These are phyloP conservation scores for Chrysodeixis includens DNA, from an alignment of 2,888 invertebrate genomes.

Conservation along the genomic window DNA sequence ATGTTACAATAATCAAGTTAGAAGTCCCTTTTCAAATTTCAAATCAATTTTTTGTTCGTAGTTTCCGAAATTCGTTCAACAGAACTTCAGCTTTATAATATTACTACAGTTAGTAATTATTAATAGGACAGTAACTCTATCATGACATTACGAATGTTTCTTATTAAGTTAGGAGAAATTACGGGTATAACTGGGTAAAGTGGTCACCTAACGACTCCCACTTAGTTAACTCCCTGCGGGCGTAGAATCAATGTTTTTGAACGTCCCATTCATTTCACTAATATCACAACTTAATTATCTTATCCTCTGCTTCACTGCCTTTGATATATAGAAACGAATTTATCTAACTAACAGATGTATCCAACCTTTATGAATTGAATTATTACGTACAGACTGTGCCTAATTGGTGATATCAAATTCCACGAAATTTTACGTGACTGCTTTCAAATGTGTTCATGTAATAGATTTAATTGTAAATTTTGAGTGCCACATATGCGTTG, in stretches of 20 bases:
- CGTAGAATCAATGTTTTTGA: neutral
- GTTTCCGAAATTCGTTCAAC: no score
- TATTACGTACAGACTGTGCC: neutral
- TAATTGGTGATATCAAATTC: neutral
- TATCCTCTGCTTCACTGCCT: neutral
- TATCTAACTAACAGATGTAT: neutral
- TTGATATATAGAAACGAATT: neutral
- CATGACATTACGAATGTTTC: neutral
- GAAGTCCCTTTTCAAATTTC: no score
- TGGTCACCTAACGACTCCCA: neutral
- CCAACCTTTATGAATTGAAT: neutral
- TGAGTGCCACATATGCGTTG: no score
- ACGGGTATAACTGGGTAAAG: neutral
- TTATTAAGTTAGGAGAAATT: neutral
- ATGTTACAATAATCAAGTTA: no score
- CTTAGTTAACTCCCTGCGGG: neutral
- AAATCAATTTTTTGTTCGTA: no score
- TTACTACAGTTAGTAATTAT: no score
- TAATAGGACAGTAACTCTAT: neutral
- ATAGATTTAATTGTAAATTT: no score
- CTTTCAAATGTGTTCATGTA: neutral
- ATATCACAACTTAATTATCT: slow-evolving; percentile 5
- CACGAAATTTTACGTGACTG: neutral
- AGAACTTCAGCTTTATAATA: no score
- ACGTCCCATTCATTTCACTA: neutral